phyloP scores from a whole-genome alignment of 2,888 invertebrate species.

The Spilosoma lubricipeda region DNA sequence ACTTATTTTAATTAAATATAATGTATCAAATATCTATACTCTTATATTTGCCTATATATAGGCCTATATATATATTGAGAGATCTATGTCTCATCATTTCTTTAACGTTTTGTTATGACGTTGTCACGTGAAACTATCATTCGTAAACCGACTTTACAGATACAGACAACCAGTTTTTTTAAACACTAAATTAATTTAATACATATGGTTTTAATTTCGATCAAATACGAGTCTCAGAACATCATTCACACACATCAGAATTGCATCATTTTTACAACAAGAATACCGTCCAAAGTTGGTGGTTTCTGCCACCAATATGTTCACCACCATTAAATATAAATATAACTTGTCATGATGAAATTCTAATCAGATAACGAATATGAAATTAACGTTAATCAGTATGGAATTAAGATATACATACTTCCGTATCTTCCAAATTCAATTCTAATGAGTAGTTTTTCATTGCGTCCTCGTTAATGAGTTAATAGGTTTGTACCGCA shows the following conservation, averaged over 20 bases:
- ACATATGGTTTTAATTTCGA: not conserved
- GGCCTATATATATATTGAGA: too few relatives aligned
- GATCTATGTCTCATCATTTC: too few relatives aligned
- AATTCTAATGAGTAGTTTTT: not conserved
- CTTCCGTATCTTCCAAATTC: not conserved
- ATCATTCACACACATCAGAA: too few relatives aligned
- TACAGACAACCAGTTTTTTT: too few relatives aligned
- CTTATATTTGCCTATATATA: too few relatives aligned
- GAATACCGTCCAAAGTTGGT: not conserved
- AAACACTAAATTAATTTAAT: not conserved
- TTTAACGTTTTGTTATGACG: too few relatives aligned
- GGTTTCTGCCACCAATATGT: not conserved
- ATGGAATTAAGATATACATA: not conserved
- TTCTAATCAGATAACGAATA: not conserved
- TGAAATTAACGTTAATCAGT: not conserved
- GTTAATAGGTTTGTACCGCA: not conserved
- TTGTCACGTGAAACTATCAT: too few relatives aligned
- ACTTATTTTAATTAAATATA: not conserved
- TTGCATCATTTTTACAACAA: not conserved
- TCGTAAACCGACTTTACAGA: too few relatives aligned
- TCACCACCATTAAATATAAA: not conserved
- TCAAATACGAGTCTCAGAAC: not conserved
- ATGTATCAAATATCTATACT: too few relatives aligned
- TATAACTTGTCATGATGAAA: not conserved
- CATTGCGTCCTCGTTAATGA: not conserved